A percentile compares a stretch with the other conserved stretches of the same genome.
Conservation (phyloP, 2,888 invertebrate species). For the Anthophora plumipes region DNA sequence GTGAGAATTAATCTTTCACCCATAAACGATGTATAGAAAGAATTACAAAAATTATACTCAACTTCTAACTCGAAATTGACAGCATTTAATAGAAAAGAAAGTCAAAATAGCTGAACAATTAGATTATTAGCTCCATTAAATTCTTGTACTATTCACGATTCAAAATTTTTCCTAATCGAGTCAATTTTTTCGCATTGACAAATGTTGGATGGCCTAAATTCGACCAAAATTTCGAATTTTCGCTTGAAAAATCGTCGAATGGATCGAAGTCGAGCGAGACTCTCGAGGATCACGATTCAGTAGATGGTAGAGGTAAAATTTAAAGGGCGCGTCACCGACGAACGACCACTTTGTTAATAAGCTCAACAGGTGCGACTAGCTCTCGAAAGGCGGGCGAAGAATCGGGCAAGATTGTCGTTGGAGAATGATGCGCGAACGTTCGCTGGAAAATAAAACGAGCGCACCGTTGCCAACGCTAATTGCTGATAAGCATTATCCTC, state of each 20-base stretch:
- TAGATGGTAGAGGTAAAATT: not conserved
- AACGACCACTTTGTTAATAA: conserved; percentile 65
- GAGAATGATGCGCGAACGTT: not conserved
- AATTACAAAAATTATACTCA: conserved; percentile 1
- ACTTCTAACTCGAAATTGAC: no score
- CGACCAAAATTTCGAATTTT: not conserved
- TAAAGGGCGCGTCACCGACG: conserved; percentile 32
- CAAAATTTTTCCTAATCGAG: conserved; percentile 15
- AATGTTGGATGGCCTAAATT: not conserved
- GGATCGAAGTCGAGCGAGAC: not conserved
- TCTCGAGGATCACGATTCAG: not conserved
- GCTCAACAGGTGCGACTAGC: conserved; percentile 67
- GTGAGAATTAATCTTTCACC: not conserved
- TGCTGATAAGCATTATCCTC: not conserved
- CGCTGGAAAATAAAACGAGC: not conserved
- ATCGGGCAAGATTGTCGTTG: conserved; percentile 1
- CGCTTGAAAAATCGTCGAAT: no score
- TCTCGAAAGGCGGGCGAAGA: conserved; percentile 6
- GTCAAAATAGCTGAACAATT: not conserved
- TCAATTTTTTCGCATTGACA: not conserved
- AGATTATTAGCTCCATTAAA: conserved; percentile 1
- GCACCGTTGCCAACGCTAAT: not conserved
- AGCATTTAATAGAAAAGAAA: no score
- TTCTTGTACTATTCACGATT: not conserved
- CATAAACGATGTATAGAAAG: not conserved